phyloP scores from a whole-genome alignment of 2,113 vertebrate species.

The Plectropomus leopardus region DNA sequence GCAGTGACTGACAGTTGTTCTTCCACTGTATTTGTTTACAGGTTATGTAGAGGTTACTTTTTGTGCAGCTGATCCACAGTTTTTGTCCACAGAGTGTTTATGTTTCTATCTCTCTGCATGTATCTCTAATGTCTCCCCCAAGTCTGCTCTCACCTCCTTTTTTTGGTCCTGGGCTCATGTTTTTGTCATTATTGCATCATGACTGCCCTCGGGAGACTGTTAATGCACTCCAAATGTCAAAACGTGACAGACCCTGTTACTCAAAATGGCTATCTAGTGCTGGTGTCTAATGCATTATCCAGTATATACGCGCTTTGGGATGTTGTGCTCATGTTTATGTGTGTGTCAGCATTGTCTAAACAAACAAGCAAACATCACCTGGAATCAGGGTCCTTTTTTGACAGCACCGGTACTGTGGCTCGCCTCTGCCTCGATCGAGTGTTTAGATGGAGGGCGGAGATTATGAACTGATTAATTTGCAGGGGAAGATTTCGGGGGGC shows the following conservation, averaged over 20 bases:
- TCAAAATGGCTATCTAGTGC: slow-evolving; percentile 48
- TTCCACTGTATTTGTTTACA: slow-evolving; percentile 22
- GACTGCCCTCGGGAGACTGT: slow-evolving; percentile 52
- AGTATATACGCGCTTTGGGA: slow-evolving; percentile 25
- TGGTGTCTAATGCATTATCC: slow-evolving; percentile 44
- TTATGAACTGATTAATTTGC: slow-evolving; percentile 77
- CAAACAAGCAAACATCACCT: slow-evolving; percentile 55
- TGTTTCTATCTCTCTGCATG: slow-evolving; percentile 21
- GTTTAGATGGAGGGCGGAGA: slow-evolving; percentile 56
- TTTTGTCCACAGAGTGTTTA: slow-evolving; percentile 16
- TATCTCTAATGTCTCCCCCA: slow-evolving; percentile 12
- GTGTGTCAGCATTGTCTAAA: slow-evolving; percentile 38
- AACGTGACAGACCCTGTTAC: slow-evolving; percentile 47
- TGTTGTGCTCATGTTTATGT: slow-evolving; percentile 25
- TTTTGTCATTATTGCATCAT: slow-evolving; percentile 38
- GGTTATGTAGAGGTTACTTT: slow-evolving; percentile 50
- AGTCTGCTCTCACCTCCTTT: slow-evolving; percentile 1
- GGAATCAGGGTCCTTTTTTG: slow-evolving; percentile 7
- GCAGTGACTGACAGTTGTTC: slow-evolving; percentile 15
- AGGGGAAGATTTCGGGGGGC: slow-evolving; percentile 60
- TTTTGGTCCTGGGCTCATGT: slow-evolving; percentile 29
- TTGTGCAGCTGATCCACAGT: slow-evolving; percentile 18
- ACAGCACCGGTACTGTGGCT: background rate
- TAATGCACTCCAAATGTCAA: slow-evolving; percentile 68
- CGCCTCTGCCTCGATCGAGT: slow-evolving; percentile 24